Evolutionary conservation across 23 tunicate genomes (phyloP).

Genomic region (Trididemnum clinides): DNA sequence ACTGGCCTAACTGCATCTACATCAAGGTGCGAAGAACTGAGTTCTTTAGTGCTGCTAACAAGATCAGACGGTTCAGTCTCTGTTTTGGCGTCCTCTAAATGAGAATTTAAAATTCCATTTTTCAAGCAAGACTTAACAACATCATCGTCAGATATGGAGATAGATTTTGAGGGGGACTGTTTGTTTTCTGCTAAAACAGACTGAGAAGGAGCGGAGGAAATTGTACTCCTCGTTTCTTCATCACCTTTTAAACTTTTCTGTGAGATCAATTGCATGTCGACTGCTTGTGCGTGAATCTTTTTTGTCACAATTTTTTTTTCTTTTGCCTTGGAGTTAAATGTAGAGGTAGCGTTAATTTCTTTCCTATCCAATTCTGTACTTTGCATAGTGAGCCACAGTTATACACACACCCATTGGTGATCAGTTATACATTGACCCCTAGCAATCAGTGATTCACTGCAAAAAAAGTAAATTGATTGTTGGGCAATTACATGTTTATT

Average conservation of each 20-base stretch:
- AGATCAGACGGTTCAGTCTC: background rate
- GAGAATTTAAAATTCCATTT: background rate
- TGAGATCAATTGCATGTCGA: background rate
- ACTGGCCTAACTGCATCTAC: conserved; percentile 31
- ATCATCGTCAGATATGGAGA: background rate
- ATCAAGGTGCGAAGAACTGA: background rate
- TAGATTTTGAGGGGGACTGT: background rate
- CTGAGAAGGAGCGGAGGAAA: background rate
- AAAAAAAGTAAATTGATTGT: too few species aligned
- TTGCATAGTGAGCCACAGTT: background rate
- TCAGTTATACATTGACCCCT: background rate
- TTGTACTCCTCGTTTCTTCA: background rate
- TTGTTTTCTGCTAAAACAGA: background rate
- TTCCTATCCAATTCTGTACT: background rate
- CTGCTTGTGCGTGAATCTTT: background rate
- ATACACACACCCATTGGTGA: background rate
- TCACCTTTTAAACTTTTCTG: background rate
- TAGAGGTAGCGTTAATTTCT: background rate
- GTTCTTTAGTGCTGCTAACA: background rate
- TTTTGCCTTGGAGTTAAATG: background rate
- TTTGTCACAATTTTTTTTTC: background rate
- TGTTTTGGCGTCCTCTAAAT: background rate
- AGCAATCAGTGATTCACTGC: too few species aligned
- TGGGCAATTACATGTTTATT: too few species aligned
- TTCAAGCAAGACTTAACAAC: too few species aligned